These are phyloP conservation scores for Galago senegalensis DNA, from an alignment of 2,797 vertebrate species.

Conservation along the genomic window DNA sequence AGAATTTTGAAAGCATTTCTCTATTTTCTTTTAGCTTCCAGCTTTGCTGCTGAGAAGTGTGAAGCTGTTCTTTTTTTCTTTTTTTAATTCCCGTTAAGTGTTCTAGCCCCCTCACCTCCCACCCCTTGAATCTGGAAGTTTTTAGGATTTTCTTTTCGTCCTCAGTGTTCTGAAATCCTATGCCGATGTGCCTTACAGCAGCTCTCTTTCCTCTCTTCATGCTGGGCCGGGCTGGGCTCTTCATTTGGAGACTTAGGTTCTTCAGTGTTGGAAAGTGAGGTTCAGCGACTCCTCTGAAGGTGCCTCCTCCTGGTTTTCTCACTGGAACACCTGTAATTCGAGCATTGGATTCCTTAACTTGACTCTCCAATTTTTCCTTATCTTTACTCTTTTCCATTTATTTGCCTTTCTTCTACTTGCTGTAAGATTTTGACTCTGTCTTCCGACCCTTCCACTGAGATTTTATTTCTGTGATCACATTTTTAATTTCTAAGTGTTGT, in stretches of 20 bases:
- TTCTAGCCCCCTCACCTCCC: neutral
- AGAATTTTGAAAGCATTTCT: neutral
- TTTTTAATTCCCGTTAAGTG: neutral
- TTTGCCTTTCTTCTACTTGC: neutral
- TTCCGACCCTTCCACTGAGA: neutral
- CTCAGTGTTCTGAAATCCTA: neutral
- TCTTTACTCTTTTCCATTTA: neutral
- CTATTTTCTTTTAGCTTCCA: slow-evolving; percentile 20
- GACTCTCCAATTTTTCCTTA: neutral
- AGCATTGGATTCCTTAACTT: neutral
- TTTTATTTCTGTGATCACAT: slow-evolving; percentile 15
- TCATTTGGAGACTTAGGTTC: neutral
- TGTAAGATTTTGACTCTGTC: neutral
- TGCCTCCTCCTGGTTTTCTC: neutral
- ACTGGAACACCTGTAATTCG: neutral
- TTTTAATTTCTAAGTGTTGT: neutral
- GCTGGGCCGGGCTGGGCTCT: neutral
- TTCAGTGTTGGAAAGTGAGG: neutral
- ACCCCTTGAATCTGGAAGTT: neutral
- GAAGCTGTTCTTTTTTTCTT: neutral
- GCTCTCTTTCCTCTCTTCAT: neutral
- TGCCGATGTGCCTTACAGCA: neutral
- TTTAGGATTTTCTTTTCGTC: neutral
- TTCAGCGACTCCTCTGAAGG: neutral
- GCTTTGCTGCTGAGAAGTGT: neutral